A percentile compares a stretch with the other conserved stretches of the same genome.
Conservation (phyloP, 2,797 vertebrate genomes). For the Crenichthys baileyi region DNA sequence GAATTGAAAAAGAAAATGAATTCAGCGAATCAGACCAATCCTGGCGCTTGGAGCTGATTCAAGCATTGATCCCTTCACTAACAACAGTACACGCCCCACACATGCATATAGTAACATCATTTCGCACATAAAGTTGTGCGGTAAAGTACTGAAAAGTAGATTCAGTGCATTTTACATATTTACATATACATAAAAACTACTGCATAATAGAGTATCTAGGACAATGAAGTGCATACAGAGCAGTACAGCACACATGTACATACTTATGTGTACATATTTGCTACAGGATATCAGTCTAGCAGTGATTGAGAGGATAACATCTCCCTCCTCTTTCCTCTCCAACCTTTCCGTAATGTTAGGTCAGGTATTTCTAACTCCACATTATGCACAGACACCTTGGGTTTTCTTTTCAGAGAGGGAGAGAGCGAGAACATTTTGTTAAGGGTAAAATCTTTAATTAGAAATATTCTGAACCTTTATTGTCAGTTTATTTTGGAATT, state of each 20-base stretch:
- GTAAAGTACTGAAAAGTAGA: not conserved
- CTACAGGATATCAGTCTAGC: slow-evolving; percentile 4
- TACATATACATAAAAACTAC: not conserved
- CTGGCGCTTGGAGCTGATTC: not conserved
- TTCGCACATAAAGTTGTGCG: not conserved
- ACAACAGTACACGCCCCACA: not conserved
- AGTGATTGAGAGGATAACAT: not conserved
- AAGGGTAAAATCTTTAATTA: not conserved
- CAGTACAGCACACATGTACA: not conserved
- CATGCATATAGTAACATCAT: not conserved
- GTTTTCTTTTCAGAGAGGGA: not conserved
- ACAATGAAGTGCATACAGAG: not conserved
- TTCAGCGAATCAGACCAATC: not conserved
- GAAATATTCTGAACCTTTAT: not conserved
- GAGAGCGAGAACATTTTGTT: not conserved
- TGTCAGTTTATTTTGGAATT: not conserved
- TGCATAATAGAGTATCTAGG: not conserved
- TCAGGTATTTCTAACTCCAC: not conserved
- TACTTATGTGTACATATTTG: slow-evolving; percentile 4
- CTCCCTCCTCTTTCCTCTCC: not conserved
- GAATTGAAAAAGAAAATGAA: not conserved
- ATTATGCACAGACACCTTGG: not conserved
- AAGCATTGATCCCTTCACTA: not conserved
- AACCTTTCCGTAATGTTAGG: not conserved
- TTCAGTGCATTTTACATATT: not conserved